Evolutionary conservation across 2,888 invertebrate species (phyloP).

Genomic region (Holacanthella duospinosa): DNA sequence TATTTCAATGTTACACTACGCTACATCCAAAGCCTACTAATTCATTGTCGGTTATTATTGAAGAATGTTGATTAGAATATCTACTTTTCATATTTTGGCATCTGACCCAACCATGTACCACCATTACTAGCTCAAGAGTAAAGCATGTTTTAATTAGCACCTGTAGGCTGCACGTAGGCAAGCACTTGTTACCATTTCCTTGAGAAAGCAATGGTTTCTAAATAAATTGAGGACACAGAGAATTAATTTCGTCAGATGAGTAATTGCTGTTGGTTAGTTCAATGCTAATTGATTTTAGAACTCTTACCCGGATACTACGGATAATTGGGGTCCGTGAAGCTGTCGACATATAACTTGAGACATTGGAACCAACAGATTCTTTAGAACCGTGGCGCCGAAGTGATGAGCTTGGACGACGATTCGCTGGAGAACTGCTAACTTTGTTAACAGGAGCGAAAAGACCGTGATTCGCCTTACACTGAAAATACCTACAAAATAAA

Average conservation of each 20-base stretch:
- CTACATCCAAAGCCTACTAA: too few relatives aligned
- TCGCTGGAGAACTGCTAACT: constrained; percentile 73
- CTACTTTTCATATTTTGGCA: too few relatives aligned
- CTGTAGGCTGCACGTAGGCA: background rate
- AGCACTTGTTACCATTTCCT: background rate
- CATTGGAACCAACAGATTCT: constrained; percentile 64
- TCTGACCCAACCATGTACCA: too few relatives aligned
- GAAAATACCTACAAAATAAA: constrained; percentile 67
- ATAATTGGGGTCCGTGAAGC: constrained; percentile 38
- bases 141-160: background rate
- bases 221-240: too few relatives aligned
- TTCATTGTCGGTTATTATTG: background rate
- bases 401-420: constrained; percentile 47
- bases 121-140: too few relatives aligned
- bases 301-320: constrained; percentile 24
- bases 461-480: constrained; percentile 79
- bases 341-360: constrained; percentile 47
- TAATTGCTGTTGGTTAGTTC: too few relatives aligned
- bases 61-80: background rate
- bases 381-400: constrained; percentile 66
- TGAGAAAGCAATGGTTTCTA: background rate
- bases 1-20: too few relatives aligned
- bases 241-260: too few relatives aligned
- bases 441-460: constrained; percentile 87
- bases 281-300: too few relatives aligned